Conservation (phyloP, 2,797 vertebrate genomes). For the Spatula clypeata region DNA sequence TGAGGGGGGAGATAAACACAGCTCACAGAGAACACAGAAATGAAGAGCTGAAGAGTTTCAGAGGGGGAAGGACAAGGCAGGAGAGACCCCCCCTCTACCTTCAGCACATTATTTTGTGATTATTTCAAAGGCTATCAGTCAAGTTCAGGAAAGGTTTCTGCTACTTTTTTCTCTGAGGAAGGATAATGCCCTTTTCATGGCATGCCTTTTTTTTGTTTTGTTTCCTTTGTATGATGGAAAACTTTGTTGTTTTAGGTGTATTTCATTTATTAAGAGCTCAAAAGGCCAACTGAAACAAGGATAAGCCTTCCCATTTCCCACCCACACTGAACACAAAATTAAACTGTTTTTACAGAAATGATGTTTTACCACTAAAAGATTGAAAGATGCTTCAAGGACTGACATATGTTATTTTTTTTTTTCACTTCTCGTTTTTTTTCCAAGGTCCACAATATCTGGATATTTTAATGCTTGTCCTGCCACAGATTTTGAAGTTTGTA, state of each 20-base stretch:
- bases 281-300: conserved; percentile 37
- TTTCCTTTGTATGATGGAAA: neutral
- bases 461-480: conserved; percentile 20
- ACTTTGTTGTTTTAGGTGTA: conserved; percentile 54
- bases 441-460: neutral
- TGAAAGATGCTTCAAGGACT: conserved; percentile 3
- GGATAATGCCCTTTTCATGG: neutral
- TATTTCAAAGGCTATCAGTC: neutral
- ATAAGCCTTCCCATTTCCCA: conserved; percentile 34
- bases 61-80: neutral
- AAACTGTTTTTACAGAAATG: conserved; percentile 14
- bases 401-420: neutral
- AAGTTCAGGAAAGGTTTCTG: neutral
- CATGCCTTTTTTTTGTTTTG: neutral
- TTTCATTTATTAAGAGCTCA: conserved; percentile 45
- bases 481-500: conserved; percentile 30
- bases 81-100: neutral
- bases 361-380: neutral
- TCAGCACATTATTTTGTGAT: neutral
- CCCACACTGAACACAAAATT: conserved; percentile 7
- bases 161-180: neutral
- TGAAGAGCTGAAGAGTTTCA: neutral
- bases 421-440: neutral
- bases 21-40: neutral
- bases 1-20: neutral